A percentile compares a stretch with the other conserved stretches of the same genome.
Conservation (phyloP, 2,888 invertebrate species). For the Calameuta pallipes region DNA sequence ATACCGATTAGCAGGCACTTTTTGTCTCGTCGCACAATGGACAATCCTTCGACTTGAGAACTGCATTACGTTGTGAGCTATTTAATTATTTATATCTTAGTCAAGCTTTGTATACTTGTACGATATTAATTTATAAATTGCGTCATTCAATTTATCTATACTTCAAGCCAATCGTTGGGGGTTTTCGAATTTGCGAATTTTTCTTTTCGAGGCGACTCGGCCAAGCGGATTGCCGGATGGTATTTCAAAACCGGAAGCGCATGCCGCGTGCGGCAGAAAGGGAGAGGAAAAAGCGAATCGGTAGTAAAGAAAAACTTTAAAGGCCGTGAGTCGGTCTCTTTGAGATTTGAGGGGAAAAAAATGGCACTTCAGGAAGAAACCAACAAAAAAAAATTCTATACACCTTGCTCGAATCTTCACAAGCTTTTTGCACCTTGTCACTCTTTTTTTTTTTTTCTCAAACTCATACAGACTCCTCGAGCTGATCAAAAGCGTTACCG, state of each 20-base stretch:
- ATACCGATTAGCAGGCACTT: not conserved
- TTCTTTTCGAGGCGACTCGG: not conserved
- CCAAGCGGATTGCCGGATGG: not conserved
- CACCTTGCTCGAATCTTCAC: not conserved
- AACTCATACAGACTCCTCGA: not conserved
- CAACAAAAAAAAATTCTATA: too few species aligned
- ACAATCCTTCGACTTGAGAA: not conserved
- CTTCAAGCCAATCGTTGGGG: not conserved
- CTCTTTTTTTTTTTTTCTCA: not conserved
- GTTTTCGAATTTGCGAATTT: not conserved
- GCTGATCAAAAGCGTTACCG: not conserved
- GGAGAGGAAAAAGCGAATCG: not conserved
- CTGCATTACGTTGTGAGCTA: not conserved
- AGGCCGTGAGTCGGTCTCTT: too few species aligned
- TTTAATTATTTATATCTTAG: not conserved
- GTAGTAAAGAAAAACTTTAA: not conserved
- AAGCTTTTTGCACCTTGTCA: not conserved
- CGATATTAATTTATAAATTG: too few species aligned
- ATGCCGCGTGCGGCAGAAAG: not conserved
- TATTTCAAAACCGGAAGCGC: not conserved
- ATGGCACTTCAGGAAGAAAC: not conserved
- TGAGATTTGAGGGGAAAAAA: not conserved
- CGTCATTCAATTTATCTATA: too few species aligned
- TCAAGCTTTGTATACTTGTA: too few species aligned
- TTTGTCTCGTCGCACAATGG: not conserved